Evolutionary conservation across 2,888 invertebrate species (phyloP).

Genomic region (Platerodrilus igneus): DNA sequence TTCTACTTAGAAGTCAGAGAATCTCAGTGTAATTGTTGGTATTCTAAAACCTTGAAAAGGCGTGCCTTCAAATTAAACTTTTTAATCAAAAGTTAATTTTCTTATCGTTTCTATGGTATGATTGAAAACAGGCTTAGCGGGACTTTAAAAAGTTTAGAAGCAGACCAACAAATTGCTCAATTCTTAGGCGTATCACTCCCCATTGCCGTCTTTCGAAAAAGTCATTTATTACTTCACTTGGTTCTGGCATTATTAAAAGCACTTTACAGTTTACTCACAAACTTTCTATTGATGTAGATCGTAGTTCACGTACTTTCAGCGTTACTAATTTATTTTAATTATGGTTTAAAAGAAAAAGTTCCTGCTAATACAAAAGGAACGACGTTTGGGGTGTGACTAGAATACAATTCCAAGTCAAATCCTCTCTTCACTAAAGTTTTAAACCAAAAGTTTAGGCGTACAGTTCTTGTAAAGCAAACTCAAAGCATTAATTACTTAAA

Average conservation of each 20-base stretch:
- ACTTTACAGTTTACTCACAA: slow-evolving; percentile 32
- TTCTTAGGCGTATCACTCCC: slow-evolving; percentile 36
- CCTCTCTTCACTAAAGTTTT: slow-evolving; percentile 12
- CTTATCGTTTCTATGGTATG: slow-evolving; percentile 36
- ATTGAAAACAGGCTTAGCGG: slow-evolving; percentile 30
- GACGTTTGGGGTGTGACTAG: slow-evolving; percentile 39
- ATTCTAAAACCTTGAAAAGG: too few species aligned
- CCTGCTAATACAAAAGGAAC: slow-evolving; percentile 40
- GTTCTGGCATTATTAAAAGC: slow-evolving; percentile 26
- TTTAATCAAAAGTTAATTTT: slow-evolving; percentile 40
- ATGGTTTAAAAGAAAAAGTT: slow-evolving; percentile 43
- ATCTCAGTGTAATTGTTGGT: too few species aligned
- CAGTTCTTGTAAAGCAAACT: too few species aligned
- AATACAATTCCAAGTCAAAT: slow-evolving; percentile 28
- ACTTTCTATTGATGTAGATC: slow-evolving; percentile 22
- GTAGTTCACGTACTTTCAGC: slow-evolving; percentile 29
- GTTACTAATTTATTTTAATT: slow-evolving; percentile 46
- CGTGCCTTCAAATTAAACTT: too few species aligned
- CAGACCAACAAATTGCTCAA: slow-evolving; percentile 34
- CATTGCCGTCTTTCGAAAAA: slow-evolving; percentile 25
- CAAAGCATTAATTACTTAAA: too few species aligned
- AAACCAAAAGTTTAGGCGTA: slow-evolving; percentile 5
- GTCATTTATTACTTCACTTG: slow-evolving; percentile 29
- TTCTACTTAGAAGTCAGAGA: too few species aligned
- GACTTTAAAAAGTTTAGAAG: slow-evolving; percentile 29